Evolutionary conservation across 1,140 invertebrate species (phyloP).

Genomic region (Halotydeus destructor): DNA sequence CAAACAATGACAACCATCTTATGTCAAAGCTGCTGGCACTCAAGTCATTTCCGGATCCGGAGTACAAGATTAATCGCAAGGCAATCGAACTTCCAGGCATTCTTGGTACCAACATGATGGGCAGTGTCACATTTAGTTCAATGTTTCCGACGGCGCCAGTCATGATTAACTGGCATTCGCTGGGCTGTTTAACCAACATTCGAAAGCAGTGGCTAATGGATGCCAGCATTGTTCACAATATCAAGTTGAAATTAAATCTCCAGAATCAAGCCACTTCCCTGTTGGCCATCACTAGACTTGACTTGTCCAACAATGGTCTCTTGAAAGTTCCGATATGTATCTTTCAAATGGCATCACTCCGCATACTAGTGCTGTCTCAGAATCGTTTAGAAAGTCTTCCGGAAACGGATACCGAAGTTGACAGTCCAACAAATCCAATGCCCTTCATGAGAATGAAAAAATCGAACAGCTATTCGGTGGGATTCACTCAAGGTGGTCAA

Average conservation of each 20-base stretch:
- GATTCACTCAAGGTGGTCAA: neutral
- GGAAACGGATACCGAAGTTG: slow-evolving; percentile 10
- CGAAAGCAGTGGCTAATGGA: slow-evolving; percentile 57
- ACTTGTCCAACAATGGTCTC: slow-evolving; percentile 76
- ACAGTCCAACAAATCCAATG: neutral
- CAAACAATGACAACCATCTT: slow-evolving; percentile 39
- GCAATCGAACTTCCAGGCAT: slow-evolving; percentile 34
- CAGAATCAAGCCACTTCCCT: slow-evolving; percentile 37
- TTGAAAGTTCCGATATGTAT: slow-evolving; percentile 52
- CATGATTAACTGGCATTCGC: slow-evolving; percentile 75
- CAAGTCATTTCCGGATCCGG: slow-evolving; percentile 49
- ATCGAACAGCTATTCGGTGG: slow-evolving; percentile 6
- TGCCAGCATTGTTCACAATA: slow-evolving; percentile 61
- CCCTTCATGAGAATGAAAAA: slow-evolving; percentile 6
- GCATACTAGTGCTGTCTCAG: slow-evolving; percentile 58
- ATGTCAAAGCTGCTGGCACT: slow-evolving; percentile 50
- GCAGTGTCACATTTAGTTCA: slow-evolving; percentile 25
- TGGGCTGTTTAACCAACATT: slow-evolving; percentile 35
- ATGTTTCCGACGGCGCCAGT: slow-evolving; percentile 66
- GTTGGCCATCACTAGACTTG: slow-evolving; percentile 74
- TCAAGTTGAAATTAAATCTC: slow-evolving; percentile 38
- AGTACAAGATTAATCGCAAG: slow-evolving; percentile 64
- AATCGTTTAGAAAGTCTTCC: slow-evolving; percentile 61
- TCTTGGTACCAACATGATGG: slow-evolving; percentile 1
- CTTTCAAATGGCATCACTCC: slow-evolving; percentile 55